Percentiles rank a stretch among this genome's conserved stretches.
Conservation (phyloP, 2,113 vertebrate genomes). For the Ondatra zibethicus region DNA sequence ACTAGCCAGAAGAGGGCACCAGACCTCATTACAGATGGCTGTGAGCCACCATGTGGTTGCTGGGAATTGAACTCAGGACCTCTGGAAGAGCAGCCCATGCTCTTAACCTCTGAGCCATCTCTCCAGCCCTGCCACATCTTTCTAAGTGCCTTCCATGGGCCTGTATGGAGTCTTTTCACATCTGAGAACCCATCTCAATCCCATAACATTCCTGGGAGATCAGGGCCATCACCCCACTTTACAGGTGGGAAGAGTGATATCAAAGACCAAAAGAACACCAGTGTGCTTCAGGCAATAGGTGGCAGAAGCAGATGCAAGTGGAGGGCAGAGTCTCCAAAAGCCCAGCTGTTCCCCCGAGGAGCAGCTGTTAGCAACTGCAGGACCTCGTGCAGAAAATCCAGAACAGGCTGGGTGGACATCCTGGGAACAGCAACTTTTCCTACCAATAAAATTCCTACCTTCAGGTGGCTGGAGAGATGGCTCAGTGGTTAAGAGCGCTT, state of each 20-base stretch:
- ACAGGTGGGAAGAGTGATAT: not conserved
- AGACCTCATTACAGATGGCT: too few species aligned
- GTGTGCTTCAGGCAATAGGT: not conserved
- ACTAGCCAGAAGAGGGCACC: too few species aligned
- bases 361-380: not conserved
- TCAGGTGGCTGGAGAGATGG: too few species aligned
- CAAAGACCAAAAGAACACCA: not conserved
- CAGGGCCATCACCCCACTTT: not conserved
- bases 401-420: not conserved
- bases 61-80: too few species aligned
- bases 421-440: constrained; percentile 11
- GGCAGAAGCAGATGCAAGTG: not conserved
- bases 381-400: not conserved
- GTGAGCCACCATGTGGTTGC: too few species aligned
- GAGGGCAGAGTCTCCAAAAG: not conserved
- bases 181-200: not conserved
- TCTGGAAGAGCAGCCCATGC: too few species aligned
- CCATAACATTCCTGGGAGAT: not conserved
- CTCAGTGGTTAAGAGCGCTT: too few species aligned
- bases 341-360: not conserved
- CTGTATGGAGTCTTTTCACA: not conserved
- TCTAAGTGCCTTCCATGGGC: not conserved
- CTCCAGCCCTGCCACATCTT: not conserved
- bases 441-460: not conserved
- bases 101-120: too few species aligned